These are phyloP conservation scores for Hoplostethus atlanticus DNA, from an alignment of 2,797 vertebrate genomes.

Conservation along the genomic window DNA sequence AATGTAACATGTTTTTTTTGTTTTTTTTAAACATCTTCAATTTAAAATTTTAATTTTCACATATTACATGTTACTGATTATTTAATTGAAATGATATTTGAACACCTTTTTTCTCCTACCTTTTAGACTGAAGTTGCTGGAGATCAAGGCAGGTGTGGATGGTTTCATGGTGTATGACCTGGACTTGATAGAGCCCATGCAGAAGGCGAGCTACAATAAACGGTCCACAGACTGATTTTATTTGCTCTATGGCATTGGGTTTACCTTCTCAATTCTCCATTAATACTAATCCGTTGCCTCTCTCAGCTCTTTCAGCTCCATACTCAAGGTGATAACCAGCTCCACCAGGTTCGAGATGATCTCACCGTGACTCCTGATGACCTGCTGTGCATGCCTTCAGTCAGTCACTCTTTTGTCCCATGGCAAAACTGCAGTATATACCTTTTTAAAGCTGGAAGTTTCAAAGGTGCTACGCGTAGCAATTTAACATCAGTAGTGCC, in stretches of 20 bases:
- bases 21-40: not conserved
- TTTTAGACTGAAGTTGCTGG: constrained; percentile 85
- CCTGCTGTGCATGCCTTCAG: constrained; percentile 82
- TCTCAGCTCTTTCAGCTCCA: constrained; percentile 82
- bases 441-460: not conserved
- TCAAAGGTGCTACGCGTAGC: not conserved
- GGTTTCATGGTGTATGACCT: constrained; percentile 92
- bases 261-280: too few relatives aligned
- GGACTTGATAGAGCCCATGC: constrained; percentile 88
- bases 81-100: not conserved
- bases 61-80: too few relatives aligned
- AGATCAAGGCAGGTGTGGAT: constrained; percentile 88
- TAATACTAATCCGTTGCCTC: not conserved
- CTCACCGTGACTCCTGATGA: constrained; percentile 75
- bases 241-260: too few relatives aligned
- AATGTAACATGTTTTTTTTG: too few relatives aligned
- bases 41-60: not conserved
- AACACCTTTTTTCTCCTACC: not conserved
- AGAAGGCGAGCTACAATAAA: constrained; percentile 69
- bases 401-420: constrained; percentile 52
- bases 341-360: constrained; percentile 74
- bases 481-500: too few relatives aligned
- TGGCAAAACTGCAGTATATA: not conserved
- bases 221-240: too few relatives aligned
- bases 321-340: constrained; percentile 79